Evolutionary conservation across 1,140 invertebrate species (phyloP).

Genomic region (Drosophila virilis): DNA sequence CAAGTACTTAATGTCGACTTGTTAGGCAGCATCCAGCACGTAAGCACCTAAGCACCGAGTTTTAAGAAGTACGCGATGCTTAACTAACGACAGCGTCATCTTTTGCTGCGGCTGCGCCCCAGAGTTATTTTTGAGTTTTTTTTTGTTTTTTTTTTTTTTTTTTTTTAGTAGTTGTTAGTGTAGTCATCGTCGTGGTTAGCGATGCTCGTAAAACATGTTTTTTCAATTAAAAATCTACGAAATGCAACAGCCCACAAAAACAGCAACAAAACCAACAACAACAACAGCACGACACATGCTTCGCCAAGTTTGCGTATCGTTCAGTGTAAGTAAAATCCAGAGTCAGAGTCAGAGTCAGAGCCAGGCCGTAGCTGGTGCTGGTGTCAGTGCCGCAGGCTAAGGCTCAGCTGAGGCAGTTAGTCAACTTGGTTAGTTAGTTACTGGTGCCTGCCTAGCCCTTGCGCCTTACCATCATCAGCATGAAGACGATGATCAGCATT

Average conservation of each 20-base stretch:
- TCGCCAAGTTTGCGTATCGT: constrained; percentile 42
- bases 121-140: constrained; percentile 38
- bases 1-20: constrained; percentile 33
- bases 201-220: constrained; percentile 81
- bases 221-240: constrained; percentile 82
- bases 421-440: constrained; percentile 54
- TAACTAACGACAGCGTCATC: constrained; percentile 76
- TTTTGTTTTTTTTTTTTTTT: too few relatives aligned
- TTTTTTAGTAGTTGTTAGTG: constrained; percentile 30
- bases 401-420: constrained; percentile 54
- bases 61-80: constrained; percentile 68
- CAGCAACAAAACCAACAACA: too few relatives aligned
- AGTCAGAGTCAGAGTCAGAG: constrained; percentile 1
- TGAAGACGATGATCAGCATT: constrained; percentile 4
- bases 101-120: constrained; percentile 63
- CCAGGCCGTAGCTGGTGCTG: constrained; percentile 9
- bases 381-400: constrained; percentile 32
- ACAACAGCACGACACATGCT: constrained; percentile 27
- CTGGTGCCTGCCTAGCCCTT: constrained; percentile 36
- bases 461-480: constrained; percentile 25
- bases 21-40: constrained; percentile 32
- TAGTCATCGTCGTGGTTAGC: constrained; percentile 72
- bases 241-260: constrained; percentile 67
- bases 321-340: constrained; percentile 34
- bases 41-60: constrained; percentile 17